Conservation (phyloP, 2,797 vertebrate genomes). For the Acipenser transmontanus region DNA sequence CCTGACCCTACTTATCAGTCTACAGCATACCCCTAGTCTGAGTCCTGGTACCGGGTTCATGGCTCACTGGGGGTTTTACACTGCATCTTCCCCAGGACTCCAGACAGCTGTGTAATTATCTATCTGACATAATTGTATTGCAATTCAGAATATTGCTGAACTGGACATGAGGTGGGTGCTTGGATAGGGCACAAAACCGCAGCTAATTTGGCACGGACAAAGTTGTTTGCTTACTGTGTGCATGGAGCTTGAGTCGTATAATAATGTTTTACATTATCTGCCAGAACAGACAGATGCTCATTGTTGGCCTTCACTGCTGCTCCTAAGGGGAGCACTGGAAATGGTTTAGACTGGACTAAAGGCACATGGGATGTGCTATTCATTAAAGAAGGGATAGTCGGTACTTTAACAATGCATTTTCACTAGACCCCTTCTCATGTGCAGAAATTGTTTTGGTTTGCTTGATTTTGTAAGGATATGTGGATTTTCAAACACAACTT, state of each 20-base stretch:
- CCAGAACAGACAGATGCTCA: slow-evolving; percentile 42
- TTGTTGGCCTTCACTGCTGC: slow-evolving; percentile 43
- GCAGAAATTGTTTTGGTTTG: too few species aligned
- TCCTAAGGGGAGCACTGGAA: slow-evolving; percentile 14
- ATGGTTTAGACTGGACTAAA: background rate
- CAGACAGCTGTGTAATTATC: slow-evolving; percentile 18
- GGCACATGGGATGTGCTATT: background rate
- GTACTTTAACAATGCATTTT: too few species aligned
- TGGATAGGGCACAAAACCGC: slow-evolving; percentile 17
- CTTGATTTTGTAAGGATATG: too few species aligned
- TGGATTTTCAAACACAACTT: too few species aligned
- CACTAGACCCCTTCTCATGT: too few species aligned
- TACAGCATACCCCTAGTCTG: too few species aligned
- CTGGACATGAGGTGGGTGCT: slow-evolving; percentile 28
- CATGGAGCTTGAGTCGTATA: slow-evolving; percentile 34
- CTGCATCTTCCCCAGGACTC: too few species aligned
- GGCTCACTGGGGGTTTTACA: too few species aligned
- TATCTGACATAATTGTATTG: slow-evolving; percentile 26
- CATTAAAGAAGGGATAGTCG: too few species aligned
- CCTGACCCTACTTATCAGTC: too few species aligned
- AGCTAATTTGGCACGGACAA: background rate
- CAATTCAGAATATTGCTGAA: slow-evolving; percentile 24
- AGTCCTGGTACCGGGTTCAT: too few species aligned
- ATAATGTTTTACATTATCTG: slow-evolving; percentile 37
- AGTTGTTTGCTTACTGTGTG: slow-evolving; percentile 43